These are phyloP conservation scores for Helicoverpa armigera DNA, from an alignment of 1,140 invertebrate genomes.

Conservation along the genomic window DNA sequence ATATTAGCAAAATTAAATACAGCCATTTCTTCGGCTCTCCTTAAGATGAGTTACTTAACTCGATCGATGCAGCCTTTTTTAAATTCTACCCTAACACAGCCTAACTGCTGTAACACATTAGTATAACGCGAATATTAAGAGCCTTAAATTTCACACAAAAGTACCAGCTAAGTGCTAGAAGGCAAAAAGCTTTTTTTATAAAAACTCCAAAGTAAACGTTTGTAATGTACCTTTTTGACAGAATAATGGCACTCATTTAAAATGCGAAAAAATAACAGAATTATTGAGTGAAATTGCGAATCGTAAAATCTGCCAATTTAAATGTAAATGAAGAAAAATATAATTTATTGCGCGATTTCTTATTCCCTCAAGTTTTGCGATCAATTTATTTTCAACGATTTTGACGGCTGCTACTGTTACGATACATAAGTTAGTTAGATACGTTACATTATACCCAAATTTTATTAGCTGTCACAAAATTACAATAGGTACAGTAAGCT, in stretches of 20 bases:
- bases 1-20: too few relatives aligned
- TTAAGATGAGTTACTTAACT: background rate
- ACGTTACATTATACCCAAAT: too few relatives aligned
- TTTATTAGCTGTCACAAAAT: background rate
- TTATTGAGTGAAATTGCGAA: slow-evolving; percentile 7
- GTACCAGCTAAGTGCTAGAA: slow-evolving; percentile 15
- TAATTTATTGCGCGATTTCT: background rate
- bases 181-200: slow-evolving; percentile 30
- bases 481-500: background rate
- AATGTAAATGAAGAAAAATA: background rate
- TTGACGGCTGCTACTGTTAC: background rate
- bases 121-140: slow-evolving; percentile 25
- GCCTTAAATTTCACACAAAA: slow-evolving; percentile 29
- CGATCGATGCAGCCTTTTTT: slow-evolving; percentile 15
- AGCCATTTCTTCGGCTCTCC: too few relatives aligned
- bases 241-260: slow-evolving; percentile 1
- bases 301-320: slow-evolving; percentile 11
- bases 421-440: background rate
- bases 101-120: slow-evolving; percentile 27
- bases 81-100: background rate
- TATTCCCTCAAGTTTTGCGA: slow-evolving; percentile 3
- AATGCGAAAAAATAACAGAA: background rate
- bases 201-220: slow-evolving; percentile 10
- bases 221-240: slow-evolving; percentile 11
- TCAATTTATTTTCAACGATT: background rate